Evolutionary conservation across 2,888 invertebrate genomes (phyloP).

Genomic region (Acanthosepion lycidas): DNA sequence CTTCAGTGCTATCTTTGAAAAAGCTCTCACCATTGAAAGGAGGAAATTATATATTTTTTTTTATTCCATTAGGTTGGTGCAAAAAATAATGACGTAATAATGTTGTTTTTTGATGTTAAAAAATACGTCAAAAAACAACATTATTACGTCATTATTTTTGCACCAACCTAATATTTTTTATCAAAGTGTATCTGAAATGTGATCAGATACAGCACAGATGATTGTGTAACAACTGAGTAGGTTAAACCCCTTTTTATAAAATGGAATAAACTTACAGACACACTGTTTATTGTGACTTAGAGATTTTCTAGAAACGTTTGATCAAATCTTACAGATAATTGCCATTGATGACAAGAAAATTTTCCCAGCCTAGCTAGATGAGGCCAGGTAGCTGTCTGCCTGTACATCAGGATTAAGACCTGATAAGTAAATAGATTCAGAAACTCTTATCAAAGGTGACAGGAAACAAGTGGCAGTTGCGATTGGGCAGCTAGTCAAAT

Average conservation of each 20-base stretch:
- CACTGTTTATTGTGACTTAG: background rate
- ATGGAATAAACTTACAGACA: background rate
- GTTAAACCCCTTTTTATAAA: background rate
- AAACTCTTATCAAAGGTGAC: background rate
- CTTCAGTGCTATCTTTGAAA: no score
- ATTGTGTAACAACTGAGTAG: background rate
- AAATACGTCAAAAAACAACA: no score
- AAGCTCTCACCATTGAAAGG: no score
- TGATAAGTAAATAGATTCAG: background rate
- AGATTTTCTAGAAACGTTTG: background rate
- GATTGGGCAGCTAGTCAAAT: background rate
- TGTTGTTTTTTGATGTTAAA: no score
- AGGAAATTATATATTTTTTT: no score
- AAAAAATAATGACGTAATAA: no score
- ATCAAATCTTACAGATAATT: background rate
- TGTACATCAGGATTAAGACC: background rate
- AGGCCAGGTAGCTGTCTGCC: background rate
- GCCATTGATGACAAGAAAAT: background rate
- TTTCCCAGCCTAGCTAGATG: background rate
- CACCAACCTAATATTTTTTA: no score
- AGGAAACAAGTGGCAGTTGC: conserved; percentile 11
- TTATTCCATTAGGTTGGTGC: no score
- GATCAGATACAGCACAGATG: no score
- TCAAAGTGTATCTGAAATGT: no score
- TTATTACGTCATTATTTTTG: no score